Evolutionary conservation across 2,113 vertebrate genomes (phyloP), one percentile per base, ranked within the genome.

Genomic region (Ochotona curzoniae): DNA sequence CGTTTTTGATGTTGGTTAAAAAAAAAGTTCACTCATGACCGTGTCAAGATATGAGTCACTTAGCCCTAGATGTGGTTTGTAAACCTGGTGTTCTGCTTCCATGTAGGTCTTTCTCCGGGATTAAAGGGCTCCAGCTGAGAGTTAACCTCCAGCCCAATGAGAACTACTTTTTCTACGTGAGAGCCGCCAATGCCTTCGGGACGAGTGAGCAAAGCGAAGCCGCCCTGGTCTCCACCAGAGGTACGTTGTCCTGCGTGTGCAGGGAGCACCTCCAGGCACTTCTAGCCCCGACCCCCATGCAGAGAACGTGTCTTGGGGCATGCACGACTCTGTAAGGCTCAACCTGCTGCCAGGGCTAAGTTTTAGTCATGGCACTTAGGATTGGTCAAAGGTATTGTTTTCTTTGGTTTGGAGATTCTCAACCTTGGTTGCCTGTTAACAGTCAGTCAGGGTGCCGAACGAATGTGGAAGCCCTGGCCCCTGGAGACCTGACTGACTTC

Each of bases 111-210:
- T 98, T 99, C n/a, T 97, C 99, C 96, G 99, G 98, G 91, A 99
- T 99, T 96, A 98, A 96, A 98, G 97, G 95, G 91, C 98, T 98
- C 71, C 99, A 99, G 96, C 97, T 99, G 96, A 98, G 97, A 95
- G 98, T 99, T 92, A 96, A 98, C 70, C 98, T 99, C 95, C 99
- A 99, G 91, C 98, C 99, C 88, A 98, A 98, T 87, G 98, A 99
- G 93, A 99, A 99, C 96, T 99, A 99, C 96, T 98, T 99, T 96
- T 99, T 99, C 97, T 99, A 99, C 60, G 98, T 99, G 97, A 99
- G 98, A 98, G 99, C 99, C 96, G 98, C 98, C 82, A 99, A 99
- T 66, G 61, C 97, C 1, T 99, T 98, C 67, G 99, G 99, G 89
- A 97, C 98, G 96, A 99, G 99, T 30, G 99, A 99, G 57, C 99